Evolutionary conservation across 2,797 vertebrate species (phyloP).

Genomic region (Cuniculus paca): DNA sequence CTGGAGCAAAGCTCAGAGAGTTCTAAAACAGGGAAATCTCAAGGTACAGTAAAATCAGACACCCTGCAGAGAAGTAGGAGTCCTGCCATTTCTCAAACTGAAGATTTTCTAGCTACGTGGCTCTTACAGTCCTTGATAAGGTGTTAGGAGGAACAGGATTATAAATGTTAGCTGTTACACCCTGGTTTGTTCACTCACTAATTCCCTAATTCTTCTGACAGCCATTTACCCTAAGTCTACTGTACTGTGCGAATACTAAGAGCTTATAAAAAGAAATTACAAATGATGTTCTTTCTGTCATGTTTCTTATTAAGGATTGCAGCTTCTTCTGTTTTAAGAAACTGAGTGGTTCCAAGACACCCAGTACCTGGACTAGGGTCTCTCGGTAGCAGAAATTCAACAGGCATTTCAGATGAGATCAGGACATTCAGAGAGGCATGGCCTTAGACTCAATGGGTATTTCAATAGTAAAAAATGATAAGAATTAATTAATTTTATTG

Average conservation of each 20-base stretch:
- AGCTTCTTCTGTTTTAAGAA: not conserved
- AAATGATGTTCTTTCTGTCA: not conserved
- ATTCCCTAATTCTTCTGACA: not conserved
- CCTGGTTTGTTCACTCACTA: not conserved
- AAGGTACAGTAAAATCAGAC: not conserved
- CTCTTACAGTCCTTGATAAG: not conserved
- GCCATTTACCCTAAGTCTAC: not conserved
- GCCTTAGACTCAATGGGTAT: not conserved
- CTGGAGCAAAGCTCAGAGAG: not conserved
- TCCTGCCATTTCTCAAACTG: not conserved
- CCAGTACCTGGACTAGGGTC: not conserved
- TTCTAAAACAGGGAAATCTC: not conserved
- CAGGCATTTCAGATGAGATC: not conserved
- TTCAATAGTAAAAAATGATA: not conserved
- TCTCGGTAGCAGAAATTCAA: not conserved
- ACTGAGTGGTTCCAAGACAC: not conserved
- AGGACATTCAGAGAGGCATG: not conserved
- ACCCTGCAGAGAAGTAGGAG: not conserved
- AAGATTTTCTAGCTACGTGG: not conserved
- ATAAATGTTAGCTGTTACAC: not conserved
- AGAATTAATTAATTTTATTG: not conserved
- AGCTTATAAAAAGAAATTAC: not conserved
- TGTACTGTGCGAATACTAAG: not conserved
- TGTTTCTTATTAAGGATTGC: not conserved
- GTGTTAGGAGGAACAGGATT: not conserved